Percentiles rank a stretch among this genome's conserved stretches.
Evolutionary conservation across 2,888 invertebrate genomes (phyloP).

Genomic region (Xestia xanthographa): DNA sequence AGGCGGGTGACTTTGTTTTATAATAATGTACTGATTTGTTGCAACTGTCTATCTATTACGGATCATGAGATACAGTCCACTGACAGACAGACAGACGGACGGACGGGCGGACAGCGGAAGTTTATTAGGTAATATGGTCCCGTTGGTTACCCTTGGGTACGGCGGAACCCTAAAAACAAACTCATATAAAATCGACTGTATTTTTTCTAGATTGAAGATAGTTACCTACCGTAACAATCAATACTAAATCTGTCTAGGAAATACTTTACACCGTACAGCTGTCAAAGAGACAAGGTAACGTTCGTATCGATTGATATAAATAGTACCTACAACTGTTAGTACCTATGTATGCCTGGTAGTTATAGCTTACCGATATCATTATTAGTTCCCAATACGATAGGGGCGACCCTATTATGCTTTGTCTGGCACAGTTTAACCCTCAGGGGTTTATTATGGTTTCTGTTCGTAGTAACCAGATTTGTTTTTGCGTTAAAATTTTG

Average conservation of each 20-base stretch:
- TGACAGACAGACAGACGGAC: too few species aligned
- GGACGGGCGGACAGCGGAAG: too few species aligned
- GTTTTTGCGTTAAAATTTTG: neutral
- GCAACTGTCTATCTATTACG: too few species aligned
- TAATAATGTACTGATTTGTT: too few species aligned
- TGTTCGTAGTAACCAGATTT: neutral
- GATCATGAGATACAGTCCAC: too few species aligned
- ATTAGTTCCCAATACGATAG: constrained; percentile 22
- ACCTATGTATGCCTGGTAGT: neutral
- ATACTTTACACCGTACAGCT: constrained; percentile 8
- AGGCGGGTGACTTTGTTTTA: too few species aligned
- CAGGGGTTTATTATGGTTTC: constrained; percentile 3
- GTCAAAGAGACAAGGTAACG: constrained; percentile 24
- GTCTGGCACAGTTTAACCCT: constrained; percentile 28
- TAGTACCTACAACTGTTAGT: neutral
- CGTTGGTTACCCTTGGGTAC: too few species aligned
- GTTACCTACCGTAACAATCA: constrained; percentile 14
- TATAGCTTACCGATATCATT: constrained; percentile 28
- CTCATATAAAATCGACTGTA: neutral
- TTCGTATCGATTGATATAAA: constrained; percentile 25
- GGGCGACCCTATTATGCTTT: constrained; percentile 21
- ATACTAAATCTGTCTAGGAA: constrained; percentile 18
- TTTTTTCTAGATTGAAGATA: neutral
- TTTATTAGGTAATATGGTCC: too few species aligned
- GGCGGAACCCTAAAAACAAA: too few species aligned